Evolutionary conservation across 2,113 vertebrate species (phyloP).

Genomic region (Mastomys coucha): DNA sequence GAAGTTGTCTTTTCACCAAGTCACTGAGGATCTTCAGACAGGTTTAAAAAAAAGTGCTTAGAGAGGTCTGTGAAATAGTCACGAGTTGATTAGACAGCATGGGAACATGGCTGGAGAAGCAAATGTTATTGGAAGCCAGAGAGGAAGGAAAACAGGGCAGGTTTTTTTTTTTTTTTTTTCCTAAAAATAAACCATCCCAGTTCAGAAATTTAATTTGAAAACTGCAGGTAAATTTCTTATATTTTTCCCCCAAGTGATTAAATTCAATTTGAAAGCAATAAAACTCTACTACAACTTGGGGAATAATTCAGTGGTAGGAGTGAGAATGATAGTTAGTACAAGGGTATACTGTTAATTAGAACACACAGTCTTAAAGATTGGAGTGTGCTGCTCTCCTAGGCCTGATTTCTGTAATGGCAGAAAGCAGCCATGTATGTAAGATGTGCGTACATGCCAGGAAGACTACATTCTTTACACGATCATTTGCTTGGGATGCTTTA

Average conservation of each 20-base stretch:
- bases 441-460: not conserved
- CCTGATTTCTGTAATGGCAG: constrained; percentile 72
- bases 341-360: constrained; percentile 81
- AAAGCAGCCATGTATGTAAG: constrained; percentile 49
- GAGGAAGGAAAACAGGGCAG: constrained; percentile 56
- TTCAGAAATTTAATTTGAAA: constrained; percentile 78
- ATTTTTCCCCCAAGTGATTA: constrained; percentile 76
- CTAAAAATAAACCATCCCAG: constrained; percentile 75
- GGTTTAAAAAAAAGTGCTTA: not conserved
- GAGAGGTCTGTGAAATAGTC: constrained; percentile 55
- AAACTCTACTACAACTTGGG: constrained; percentile 75
- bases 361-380: constrained; percentile 67
- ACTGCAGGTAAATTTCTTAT: constrained; percentile 72
- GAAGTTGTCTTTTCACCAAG: constrained; percentile 46
- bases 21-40: constrained; percentile 46
- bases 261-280: constrained; percentile 82
- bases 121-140: too few species aligned
- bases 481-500: constrained; percentile 42
- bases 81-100: constrained; percentile 32
- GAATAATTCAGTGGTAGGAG: constrained; percentile 76
- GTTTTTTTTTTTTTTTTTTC: constrained; percentile 67
- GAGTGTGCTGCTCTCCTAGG: constrained; percentile 48
- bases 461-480: not conserved
- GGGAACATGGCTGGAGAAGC: constrained; percentile 59
- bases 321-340: constrained; percentile 70